Evolutionary conservation across 2,888 invertebrate genomes (phyloP), one percentile per base, ranked within the genome.

Genomic region (Bellardia pandia): DNA sequence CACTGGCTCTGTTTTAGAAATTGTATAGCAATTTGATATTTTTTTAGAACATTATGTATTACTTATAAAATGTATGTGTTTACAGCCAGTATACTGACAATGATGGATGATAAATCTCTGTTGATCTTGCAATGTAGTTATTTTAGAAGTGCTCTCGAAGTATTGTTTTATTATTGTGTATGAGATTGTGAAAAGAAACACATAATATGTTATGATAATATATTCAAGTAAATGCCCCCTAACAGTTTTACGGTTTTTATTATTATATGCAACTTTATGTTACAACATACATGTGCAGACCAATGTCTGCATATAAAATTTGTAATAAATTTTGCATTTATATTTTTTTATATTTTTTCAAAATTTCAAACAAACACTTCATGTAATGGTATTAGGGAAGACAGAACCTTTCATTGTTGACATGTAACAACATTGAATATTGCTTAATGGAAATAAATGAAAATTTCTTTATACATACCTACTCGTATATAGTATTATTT

Each of bases 311-410:
- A 56, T 11, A 56, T 37, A 69, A 7, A 40, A 5, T 37, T 71
- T 8, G 33, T 53, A 51, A 51, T 71, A 71, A 37, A 71, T 71
- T 71, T 68, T 48, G 14, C 48, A 33, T n/a, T 62, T 64, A 23
- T 23, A 23, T 23, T 23, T 2, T 16, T 40, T 64, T 42, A 64
- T 16, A 13, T 45, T 33, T 58, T 33, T 33, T 3, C 11, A 33
- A 60, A 23, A 56, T 14, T 58, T n/a, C 33, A 14, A 30, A 60
- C 30, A 60, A 14, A 33, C 30, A 11, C 5, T 9, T 4, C 4
- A 60, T 2, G 11, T 9, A 33, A 60, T 33, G 13, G 6, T 9
- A 33, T 33, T 33, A 60, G 60, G 23, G 14, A 16, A 16, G 14
- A n/a, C n/a, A n/a, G n/a, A n/a, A n/a, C n/a, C 37, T 40, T 9